Evolutionary conservation across 2,113 vertebrate species (phyloP).

Genomic region (Osmerus eperlanus): DNA sequence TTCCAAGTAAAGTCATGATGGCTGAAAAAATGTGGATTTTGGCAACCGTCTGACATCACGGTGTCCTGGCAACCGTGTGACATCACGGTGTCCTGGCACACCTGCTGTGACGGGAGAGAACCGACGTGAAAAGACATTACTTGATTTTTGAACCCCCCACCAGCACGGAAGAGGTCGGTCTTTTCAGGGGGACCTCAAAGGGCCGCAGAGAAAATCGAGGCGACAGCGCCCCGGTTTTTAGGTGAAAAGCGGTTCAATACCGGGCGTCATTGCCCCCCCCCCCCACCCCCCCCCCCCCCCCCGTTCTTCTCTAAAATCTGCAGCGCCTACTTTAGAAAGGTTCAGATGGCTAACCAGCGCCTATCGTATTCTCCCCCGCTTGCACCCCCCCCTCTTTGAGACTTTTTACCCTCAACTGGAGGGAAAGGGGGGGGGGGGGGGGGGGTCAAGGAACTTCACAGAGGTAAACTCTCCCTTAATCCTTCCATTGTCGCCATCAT

Average conservation of each 20-base stretch:
- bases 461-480: slow-evolving; percentile 98
- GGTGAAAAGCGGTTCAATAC: slow-evolving; percentile 80
- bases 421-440: slow-evolving; percentile 74
- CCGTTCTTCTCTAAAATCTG: slow-evolving; percentile 60
- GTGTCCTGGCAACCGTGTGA: too few relatives aligned
- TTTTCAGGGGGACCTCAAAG: slow-evolving; percentile 78
- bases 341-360: slow-evolving; percentile 87
- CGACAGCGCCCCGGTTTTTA: slow-evolving; percentile 75
- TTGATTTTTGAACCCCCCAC: slow-evolving; percentile 24
- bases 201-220: slow-evolving; percentile 84
- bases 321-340: slow-evolving; percentile 83
- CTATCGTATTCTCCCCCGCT: slow-evolving; percentile 92
- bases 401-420: slow-evolving; percentile 65
- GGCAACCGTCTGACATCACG: too few relatives aligned
- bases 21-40: neutral
- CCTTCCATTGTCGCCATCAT: slow-evolving; percentile 93
- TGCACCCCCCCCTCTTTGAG: slow-evolving; percentile 73
- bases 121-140: slow-evolving; percentile 20
- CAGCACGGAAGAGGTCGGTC: slow-evolving; percentile 66
- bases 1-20: neutral
- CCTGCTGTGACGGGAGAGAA: slow-evolving; percentile 34
- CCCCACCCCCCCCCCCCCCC: neutral
- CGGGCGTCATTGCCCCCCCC: slow-evolving; percentile 70
- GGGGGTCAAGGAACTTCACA: slow-evolving; percentile 79
- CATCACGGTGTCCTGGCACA: slow-evolving; percentile 1